Base-by-base conservation (phyloP, 1,140 invertebrate species). In the Melipona quadrifasciata region DNA sequence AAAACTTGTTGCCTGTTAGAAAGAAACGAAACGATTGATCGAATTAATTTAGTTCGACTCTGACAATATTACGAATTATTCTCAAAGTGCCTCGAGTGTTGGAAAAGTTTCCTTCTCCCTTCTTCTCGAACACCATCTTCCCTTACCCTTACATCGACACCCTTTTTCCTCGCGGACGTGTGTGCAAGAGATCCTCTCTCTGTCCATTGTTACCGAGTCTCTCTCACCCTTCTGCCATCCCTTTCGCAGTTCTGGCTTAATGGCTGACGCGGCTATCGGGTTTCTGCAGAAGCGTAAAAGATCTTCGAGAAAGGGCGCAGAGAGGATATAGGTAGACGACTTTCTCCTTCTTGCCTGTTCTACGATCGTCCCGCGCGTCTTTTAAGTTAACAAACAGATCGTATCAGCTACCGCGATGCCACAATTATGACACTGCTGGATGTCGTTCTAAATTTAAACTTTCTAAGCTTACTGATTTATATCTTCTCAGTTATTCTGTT, bases 281-380 rank as follows among this genome's bases (percentile, higher is more conserved):
- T 93, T 93, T 93, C 93, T 90, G 89, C 88, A 91, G 91, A 93
- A 93, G 91, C 91, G 93, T 92, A 91, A 92, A 92, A 92, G 90
- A 92, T 91, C 89, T 91, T 90, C 82, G 79, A 81, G 83, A 84
- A 92, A 92, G 87, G 76, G 73, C 84, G 78, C 88, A 73, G 71
- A 61, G 80, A 91, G 68, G 90, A 80, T 86, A 88, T 79, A 65
- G 5, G 16, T 58, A 81, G 64, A 39, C 67, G 39, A 12, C 67
- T 81, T 78, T 71, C 70, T 86, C 53, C 51, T 14, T 31, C 27
- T 31, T 77, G 47, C 17, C n/a, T 21, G 24, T n/a, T 19, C 16
- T 21, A 21, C 68, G 31, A 70, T 24, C 34, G 24, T 39, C n/a
- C 6, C 14, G 73, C 11, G 8, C 14, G 47, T n/a, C 27, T 16